Evolutionary conservation across 2,797 vertebrate genomes (phyloP).

Genomic region (Hypotaenidia philippensis): DNA sequence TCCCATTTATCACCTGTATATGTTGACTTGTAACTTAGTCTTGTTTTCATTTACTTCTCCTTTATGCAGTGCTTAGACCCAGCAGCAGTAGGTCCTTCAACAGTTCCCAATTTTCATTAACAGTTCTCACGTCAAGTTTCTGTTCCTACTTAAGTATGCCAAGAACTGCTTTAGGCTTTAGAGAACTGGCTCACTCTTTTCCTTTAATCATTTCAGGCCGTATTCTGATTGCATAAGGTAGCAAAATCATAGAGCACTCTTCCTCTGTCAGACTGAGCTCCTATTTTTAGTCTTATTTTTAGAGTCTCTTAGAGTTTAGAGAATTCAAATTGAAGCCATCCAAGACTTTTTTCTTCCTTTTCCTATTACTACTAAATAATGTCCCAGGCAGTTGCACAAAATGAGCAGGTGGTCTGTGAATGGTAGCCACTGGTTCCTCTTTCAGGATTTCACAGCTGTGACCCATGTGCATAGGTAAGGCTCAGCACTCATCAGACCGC

Average conservation of each 20-base stretch:
- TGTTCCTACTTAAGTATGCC: slow-evolving; percentile 12
- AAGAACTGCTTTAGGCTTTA: neutral
- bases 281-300: slow-evolving; percentile 15
- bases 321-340: neutral
- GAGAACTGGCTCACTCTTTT: neutral
- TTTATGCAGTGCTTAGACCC: neutral
- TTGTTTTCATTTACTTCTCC: neutral
- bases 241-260: neutral
- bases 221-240: slow-evolving; percentile 7
- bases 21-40: neutral
- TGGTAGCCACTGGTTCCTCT: neutral
- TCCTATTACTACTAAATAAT: neutral
- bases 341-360: neutral
- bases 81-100: neutral
- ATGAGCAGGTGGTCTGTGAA: neutral
- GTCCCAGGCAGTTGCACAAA: neutral
- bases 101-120: neutral
- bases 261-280: neutral
- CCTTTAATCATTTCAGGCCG: neutral
- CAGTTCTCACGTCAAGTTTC: neutral
- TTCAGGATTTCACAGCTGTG: neutral
- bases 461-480: fast-evolving
- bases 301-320: neutral
- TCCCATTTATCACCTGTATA: neutral
- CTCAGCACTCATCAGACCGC: neutral